phyloP scores from a whole-genome alignment of 1,140 invertebrate species.

The Aphis craccivora region DNA sequence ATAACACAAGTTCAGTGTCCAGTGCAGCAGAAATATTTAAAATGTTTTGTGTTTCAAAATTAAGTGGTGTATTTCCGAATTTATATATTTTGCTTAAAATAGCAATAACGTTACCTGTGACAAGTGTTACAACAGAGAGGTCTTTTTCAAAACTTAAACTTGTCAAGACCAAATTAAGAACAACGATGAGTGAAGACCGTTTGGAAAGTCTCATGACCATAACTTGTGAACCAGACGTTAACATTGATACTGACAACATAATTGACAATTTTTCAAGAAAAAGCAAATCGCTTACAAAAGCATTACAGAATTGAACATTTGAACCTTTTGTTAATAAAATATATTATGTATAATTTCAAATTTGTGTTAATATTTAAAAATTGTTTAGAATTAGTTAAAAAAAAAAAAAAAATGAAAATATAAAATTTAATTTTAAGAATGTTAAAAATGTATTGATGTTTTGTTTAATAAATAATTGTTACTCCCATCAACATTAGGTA shows the following conservation, averaged over 20 bases:
- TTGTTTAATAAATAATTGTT: not conserved
- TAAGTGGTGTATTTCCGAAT: not conserved
- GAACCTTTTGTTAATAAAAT: not conserved
- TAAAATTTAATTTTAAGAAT: not conserved
- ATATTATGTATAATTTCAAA: not conserved
- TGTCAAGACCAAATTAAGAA: not conserved
- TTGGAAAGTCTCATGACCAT: constrained; percentile 1
- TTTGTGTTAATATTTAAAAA: not conserved
- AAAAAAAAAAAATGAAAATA: not conserved
- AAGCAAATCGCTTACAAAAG: not conserved
- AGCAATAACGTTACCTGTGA: not conserved
- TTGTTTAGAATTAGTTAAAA: not conserved
- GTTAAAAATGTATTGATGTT: not conserved
- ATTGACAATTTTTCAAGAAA: not conserved
- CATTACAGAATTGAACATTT: not conserved
- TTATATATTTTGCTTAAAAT: not conserved
- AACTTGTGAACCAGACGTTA: not conserved
- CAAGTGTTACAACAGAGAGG: not conserved
- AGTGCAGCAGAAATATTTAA: not conserved
- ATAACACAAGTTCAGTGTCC: not conserved
- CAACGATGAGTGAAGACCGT: not conserved
- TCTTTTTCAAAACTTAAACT: not conserved
- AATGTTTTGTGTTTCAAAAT: not conserved
- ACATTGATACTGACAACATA: not conserved
- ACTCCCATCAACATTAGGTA: no score